phyloP scores from a whole-genome alignment of 2,113 vertebrate genomes.

The Orcinus orca region DNA sequence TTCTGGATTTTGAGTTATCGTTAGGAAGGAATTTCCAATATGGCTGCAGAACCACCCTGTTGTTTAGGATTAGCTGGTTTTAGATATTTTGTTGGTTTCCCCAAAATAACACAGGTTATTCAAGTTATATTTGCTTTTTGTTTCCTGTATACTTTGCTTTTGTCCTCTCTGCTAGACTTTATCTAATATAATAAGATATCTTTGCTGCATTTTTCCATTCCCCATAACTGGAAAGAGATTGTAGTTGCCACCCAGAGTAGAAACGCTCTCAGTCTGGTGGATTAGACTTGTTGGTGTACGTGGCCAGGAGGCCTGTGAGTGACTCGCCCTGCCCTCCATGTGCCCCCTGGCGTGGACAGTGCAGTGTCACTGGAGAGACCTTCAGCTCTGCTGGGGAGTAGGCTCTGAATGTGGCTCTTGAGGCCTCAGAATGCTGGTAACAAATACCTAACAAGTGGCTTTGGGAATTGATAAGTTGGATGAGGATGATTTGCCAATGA shows the following conservation, averaged over 20 bases:
- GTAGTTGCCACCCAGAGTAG: neutral
- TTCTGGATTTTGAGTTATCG: neutral
- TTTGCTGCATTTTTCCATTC: neutral
- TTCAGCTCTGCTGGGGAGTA: neutral
- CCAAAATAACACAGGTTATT: neutral
- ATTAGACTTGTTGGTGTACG: neutral
- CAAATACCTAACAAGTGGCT: neutral
- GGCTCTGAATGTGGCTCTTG: neutral
- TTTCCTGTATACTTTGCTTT: neutral
- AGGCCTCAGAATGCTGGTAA: neutral
- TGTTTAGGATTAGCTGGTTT: neutral
- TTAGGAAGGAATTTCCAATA: neutral
- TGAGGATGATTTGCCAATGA: neutral
- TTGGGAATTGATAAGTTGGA: neutral
- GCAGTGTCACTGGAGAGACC: neutral
- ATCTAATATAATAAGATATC: neutral
- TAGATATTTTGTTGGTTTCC: neutral
- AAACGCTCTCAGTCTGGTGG: neutral
- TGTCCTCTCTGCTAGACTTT: neutral
- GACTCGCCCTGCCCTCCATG: neutral
- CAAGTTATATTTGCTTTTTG: neutral
- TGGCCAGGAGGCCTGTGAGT: neutral
- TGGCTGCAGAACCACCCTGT: neutral
- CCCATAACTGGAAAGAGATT: neutral
- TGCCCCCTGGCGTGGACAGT: fast-evolving